Evolutionary conservation across 2,888 invertebrate genomes (phyloP), one percentile per base, ranked within the genome.

Genomic region (Drosophila mulleri): DNA sequence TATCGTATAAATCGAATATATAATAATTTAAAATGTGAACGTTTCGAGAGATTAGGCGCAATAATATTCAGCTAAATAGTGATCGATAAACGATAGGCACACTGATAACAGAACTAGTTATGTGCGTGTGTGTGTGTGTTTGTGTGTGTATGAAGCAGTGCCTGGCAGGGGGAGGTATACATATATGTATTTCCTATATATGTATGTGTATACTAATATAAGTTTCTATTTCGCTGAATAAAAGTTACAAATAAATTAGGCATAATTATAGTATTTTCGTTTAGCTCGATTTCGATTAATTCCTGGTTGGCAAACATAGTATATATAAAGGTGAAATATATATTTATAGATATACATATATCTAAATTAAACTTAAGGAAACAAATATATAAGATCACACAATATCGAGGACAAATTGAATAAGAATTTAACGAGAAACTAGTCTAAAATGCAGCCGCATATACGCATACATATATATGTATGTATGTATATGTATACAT

Each of bases 381-480:
- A 65, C 29, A 39, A 59, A 50, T 35, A 66, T 68, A 26, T 56
- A 63, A 52, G 63, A 76, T 75, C 59, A 73, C 71, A 76, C 35
- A 45, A 42, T 41, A 75, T 54, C 29, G 62, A 73, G 58, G 50
- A 58, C 64, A 58, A 56, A 44, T 66, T 50, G 32, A 26, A 67
- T 32, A 39, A 45, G 9, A 60, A 56, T 35, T 50, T 29, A 39
- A 11, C 39, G 20, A n/a, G 6, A 54, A 57, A 61, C 44, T 57
- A 39, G 37, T 44, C 77, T 77, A 76, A 74, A 74, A 74, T 76
- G 73, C 73, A 77, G 57, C 26, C 53, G 60, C 48, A 37, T 47
- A 54, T 18, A 58, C 39, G 37, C 26, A 62, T 39, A 54, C 52
- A 62, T 42, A 37, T 62, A 37, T 20, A 35, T 16, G 16, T 26